These are phyloP conservation scores for Nycticorax nycticorax DNA, from an alignment of 2,113 vertebrate genomes.

Conservation along the genomic window DNA sequence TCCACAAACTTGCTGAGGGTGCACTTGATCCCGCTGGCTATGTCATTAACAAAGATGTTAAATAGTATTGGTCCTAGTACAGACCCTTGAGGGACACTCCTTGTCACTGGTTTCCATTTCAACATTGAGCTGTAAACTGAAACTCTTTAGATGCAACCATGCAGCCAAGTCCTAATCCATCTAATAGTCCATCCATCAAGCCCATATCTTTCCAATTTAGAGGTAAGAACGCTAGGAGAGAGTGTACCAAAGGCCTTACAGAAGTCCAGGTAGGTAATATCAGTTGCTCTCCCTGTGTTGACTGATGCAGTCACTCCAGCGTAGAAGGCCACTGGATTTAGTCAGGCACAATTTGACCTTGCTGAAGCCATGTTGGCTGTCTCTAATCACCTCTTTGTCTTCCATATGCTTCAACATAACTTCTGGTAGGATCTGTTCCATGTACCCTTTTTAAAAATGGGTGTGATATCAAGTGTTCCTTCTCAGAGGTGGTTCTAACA, in stretches of 20 bases:
- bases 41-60: neutral
- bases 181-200: neutral
- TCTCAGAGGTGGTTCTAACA: neutral
- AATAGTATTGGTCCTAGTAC: neutral
- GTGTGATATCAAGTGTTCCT: rapidly evolving
- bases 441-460: neutral
- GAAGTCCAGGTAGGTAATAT: neutral
- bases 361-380: neutral
- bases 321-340: neutral
- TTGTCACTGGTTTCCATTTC: neutral
- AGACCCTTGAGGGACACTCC: neutral
- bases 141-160: neutral
- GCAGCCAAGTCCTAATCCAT: neutral
- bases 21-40: neutral
- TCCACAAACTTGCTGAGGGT: neutral
- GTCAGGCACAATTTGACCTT: neutral
- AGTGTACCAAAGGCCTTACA: neutral
- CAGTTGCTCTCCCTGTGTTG: neutral
- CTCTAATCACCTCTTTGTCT: neutral
- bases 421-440: neutral
- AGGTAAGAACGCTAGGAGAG: neutral
- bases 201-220: neutral
- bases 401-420: neutral
- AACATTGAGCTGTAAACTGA: neutral
- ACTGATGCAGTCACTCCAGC: neutral